Evolutionary conservation across 2,113 vertebrate genomes (phyloP).

Genomic region (Tychaedon coryphoeus): DNA sequence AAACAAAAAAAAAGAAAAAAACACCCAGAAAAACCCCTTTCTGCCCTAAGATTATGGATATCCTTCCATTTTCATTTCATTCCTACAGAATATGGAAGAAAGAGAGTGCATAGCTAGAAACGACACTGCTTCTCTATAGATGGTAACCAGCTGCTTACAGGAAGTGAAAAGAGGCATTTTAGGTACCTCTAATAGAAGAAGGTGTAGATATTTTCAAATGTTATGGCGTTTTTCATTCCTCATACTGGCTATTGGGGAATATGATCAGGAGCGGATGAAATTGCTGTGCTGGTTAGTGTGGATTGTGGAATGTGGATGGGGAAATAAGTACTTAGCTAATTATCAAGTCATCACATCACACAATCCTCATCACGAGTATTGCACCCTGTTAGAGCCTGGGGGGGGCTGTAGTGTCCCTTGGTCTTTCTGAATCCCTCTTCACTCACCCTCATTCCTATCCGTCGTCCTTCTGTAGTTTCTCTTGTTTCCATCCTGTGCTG

Average conservation of each 20-base stretch:
- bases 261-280: background rate
- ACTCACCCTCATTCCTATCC: background rate
- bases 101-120: background rate
- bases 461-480: background rate
- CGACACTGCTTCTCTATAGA: background rate
- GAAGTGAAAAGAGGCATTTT: background rate
- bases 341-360: fast-evolving
- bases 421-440: background rate
- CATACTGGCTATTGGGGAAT: background rate
- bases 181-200: background rate
- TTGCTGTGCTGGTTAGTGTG: background rate
- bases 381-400: background rate
- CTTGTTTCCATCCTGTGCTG: background rate
- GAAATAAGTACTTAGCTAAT: background rate
- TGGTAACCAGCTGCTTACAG: background rate
- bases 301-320: background rate
- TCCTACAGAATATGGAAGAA: fast-evolving
- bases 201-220: background rate
- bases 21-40: fast-evolving
- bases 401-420: background rate
- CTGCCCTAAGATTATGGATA: background rate
- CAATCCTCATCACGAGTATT: fast-evolving
- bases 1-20: background rate
- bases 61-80: background rate
- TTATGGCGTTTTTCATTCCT: background rate